A percentile compares a stretch with the other conserved stretches of the same genome.
These are phyloP conservation scores for Tretioscincus oriximinensis DNA, from an alignment of 2,113 vertebrate species.

Conservation along the genomic window DNA sequence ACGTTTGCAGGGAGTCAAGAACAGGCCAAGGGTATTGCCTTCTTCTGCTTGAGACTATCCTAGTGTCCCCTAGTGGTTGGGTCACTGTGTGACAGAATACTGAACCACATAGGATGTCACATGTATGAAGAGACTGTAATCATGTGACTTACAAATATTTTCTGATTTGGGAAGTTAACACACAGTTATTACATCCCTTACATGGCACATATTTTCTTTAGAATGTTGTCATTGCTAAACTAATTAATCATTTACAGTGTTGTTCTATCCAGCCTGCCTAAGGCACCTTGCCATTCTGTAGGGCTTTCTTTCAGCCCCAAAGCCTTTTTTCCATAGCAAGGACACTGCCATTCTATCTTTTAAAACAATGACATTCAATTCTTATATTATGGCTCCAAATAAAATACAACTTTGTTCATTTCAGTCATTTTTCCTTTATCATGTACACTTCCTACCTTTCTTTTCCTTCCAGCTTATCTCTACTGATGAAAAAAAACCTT, in stretches of 20 bases:
- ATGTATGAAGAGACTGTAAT: too few species aligned
- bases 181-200: conserved; percentile 27
- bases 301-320: conserved; percentile 17
- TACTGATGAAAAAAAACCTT: conserved; percentile 12
- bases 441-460: neutral
- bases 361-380: neutral
- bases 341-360: neutral
- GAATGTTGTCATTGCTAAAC: conserved; percentile 45
- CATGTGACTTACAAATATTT: neutral
- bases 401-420: conserved; percentile 16
- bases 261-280: conserved; percentile 51
- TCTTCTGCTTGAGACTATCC: too few species aligned
- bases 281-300: conserved; percentile 35
- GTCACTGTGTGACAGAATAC: too few species aligned
- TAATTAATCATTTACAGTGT: conserved; percentile 38
- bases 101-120: too few species aligned
- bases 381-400: neutral
- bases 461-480: neutral
- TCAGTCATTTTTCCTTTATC: conserved; percentile 14
- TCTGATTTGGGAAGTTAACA: conserved; percentile 4
- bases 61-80: too few species aligned
- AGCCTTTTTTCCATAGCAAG: conserved; percentile 22
- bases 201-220: conserved; percentile 22
- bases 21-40: too few species aligned
- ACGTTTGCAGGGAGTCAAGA: too few species aligned